Percentiles rank a stretch among this genome's conserved stretches.
Evolutionary conservation across 2,888 invertebrate genomes (phyloP).

Genomic region (Nomada ruficornis): DNA sequence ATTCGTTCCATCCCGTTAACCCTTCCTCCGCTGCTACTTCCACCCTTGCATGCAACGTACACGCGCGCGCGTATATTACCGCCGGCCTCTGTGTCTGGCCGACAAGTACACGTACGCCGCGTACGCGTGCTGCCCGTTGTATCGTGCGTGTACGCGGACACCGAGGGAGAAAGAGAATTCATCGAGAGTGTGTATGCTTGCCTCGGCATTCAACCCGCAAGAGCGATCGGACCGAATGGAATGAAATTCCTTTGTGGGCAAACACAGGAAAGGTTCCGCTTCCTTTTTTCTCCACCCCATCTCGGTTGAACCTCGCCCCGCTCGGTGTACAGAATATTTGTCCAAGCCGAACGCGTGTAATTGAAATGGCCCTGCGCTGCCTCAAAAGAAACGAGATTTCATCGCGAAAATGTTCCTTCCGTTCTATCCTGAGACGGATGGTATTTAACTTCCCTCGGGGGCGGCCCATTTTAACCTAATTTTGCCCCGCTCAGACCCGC

Average conservation of each 20-base stretch:
- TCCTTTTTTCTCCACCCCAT: slow-evolving; percentile 18
- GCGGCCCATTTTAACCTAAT: slow-evolving; percentile 47
- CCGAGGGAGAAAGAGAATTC: slow-evolving; percentile 43
- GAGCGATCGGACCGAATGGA: slow-evolving; percentile 61
- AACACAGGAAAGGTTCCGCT: slow-evolving; percentile 56
- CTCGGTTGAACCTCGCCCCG: not conserved
- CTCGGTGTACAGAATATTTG: slow-evolving; percentile 55
- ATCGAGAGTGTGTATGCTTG: slow-evolving; percentile 45
- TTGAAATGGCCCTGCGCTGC: slow-evolving; percentile 57
- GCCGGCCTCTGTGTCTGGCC: not conserved
- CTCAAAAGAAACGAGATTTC: slow-evolving; percentile 56
- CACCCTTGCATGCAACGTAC: not conserved
- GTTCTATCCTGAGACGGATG: slow-evolving; percentile 5
- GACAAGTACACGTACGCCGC: not conserved
- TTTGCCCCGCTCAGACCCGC: slow-evolving; percentile 18
- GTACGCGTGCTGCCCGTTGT: slow-evolving; percentile 5
- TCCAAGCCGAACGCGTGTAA: slow-evolving; percentile 63
- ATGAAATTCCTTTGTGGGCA: slow-evolving; percentile 69
- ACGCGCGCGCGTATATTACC: slow-evolving; percentile 29
- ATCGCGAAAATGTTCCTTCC: slow-evolving; percentile 50
- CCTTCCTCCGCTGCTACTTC: slow-evolving; percentile 4
- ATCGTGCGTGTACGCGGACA: slow-evolving; percentile 38
- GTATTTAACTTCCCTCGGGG: slow-evolving; percentile 61
- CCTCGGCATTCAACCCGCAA: slow-evolving; percentile 53
- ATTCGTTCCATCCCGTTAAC: slow-evolving; percentile 48